Conservation (phyloP, 1,140 invertebrate species). For the Tetramorium simillimum region DNA sequence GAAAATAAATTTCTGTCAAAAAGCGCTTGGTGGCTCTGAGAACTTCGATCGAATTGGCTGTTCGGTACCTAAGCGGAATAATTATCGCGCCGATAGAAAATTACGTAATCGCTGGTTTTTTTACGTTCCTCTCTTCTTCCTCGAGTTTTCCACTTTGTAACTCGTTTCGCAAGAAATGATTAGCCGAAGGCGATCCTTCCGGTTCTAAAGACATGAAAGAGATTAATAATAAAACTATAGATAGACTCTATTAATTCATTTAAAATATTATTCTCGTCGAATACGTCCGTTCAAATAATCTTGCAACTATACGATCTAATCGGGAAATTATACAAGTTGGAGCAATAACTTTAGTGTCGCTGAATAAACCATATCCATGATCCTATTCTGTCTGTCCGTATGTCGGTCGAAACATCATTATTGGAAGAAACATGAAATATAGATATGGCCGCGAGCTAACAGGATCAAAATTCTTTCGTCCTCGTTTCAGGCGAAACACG, state of each 20-base stretch:
- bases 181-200: neutral
- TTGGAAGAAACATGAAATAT: slow-evolving; percentile 37
- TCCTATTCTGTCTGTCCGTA: neutral
- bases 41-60: slow-evolving; percentile 20
- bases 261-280: neutral
- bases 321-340: neutral
- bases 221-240: neutral
- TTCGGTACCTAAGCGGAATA: slow-evolving; percentile 11
- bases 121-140: neutral
- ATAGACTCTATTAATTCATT: slow-evolving; percentile 3
- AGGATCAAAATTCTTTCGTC: slow-evolving; percentile 26
- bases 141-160: neutral
- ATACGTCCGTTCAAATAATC: slow-evolving; percentile 1
- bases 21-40: neutral
- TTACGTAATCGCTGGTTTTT: neutral
- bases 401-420: slow-evolving; percentile 24
- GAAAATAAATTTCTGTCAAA: slow-evolving; percentile 51
- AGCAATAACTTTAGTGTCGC: neutral
- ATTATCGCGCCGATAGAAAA: slow-evolving; percentile 27
- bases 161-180: neutral
- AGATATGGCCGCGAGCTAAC: slow-evolving; percentile 18
- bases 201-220: neutral
- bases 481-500: neutral
- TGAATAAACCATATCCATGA: slow-evolving; percentile 7
- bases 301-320: neutral